These are phyloP conservation scores for Lasioglossum lativentre DNA, from an alignment of 2,888 invertebrate species.

Conservation along the genomic window DNA sequence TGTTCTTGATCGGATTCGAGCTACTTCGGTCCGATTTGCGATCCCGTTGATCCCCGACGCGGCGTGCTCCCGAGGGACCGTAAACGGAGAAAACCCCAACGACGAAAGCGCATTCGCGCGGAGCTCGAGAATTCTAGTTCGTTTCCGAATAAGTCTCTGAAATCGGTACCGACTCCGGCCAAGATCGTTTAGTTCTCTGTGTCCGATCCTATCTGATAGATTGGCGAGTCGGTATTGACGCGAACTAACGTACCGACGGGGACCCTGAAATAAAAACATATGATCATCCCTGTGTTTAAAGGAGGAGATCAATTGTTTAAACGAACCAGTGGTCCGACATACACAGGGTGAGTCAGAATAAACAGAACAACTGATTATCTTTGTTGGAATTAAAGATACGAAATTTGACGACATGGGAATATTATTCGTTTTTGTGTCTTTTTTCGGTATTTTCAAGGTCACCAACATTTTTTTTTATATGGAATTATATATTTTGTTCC, in stretches of 20 bases:
- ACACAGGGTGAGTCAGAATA: too few species aligned
- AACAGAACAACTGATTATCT: too few species aligned
- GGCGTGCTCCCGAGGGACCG: neutral
- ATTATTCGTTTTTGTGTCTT: too few species aligned
- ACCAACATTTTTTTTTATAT: too few species aligned
- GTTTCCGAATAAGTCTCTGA: neutral
- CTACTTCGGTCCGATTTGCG: slow-evolving; percentile 52
- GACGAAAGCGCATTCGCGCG: neutral
- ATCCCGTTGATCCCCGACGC: neutral
- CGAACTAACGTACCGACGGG: neutral
- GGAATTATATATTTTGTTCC: too few species aligned
- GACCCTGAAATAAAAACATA: too few species aligned
- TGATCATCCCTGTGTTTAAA: too few species aligned
- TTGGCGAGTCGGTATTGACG: neutral
- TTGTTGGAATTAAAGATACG: too few species aligned
- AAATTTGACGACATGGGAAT: too few species aligned
- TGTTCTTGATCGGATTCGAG: slow-evolving; percentile 60
- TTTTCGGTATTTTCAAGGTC: too few species aligned
- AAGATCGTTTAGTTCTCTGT: neutral
- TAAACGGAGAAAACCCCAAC: neutral
- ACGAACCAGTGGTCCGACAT: too few species aligned
- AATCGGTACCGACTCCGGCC: neutral
- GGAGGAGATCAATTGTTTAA: too few species aligned
- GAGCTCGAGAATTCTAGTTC: neutral
- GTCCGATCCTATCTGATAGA: neutral